Evolutionary conservation across 2,113 vertebrate species (phyloP), one percentile per base, ranked within the genome.

Genomic region (Prolemur simus): DNA sequence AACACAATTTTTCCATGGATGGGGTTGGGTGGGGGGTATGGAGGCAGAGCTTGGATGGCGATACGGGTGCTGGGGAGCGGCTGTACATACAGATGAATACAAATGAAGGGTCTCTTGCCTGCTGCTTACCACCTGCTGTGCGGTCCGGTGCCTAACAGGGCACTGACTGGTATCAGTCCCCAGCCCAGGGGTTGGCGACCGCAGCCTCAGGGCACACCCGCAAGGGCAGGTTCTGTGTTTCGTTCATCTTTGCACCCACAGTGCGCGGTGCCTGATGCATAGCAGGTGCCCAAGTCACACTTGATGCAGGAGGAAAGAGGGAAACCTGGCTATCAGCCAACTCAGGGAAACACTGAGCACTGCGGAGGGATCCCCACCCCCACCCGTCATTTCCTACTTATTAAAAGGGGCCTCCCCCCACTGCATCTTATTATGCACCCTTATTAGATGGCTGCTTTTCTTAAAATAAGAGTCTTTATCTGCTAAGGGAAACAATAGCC

Each of bases 401-500:
- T 5, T 56, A 32, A 49, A 74, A 42, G 21, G 21, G 42, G 11
- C 8, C 37, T 63, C 1, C 7, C 20, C 18, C 5, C 2, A 3
- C 12, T 2, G 0, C 29, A 9, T 25, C 82, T 32, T 21, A 63
- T n/a, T 39, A 14, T 0, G 0, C 81, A 54, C 25, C 39, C 8
- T 8, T 2, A n/a, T 25, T 4, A 21, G 64, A 69, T 3, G 6
- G 34, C 29, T 49, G 49, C 32, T 37, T 66, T n/a, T 68, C 27
- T 49, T 23, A 49, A 56, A 66, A 21, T 0, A 2, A 52, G 32
- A 0, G 0, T 6, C 6, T 39, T n/a, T 74, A n/a, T 71, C 68
- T 12, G 84, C 34, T 58, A 5, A 32, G 25, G 81, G 71, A 90
- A 82, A 32, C 25, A 66, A 3, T 1, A 56, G n/a, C 21, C 39